These are phyloP conservation scores for Anisognathus igniventris DNA, from an alignment of 2,797 vertebrate genomes.

Conservation along the genomic window DNA sequence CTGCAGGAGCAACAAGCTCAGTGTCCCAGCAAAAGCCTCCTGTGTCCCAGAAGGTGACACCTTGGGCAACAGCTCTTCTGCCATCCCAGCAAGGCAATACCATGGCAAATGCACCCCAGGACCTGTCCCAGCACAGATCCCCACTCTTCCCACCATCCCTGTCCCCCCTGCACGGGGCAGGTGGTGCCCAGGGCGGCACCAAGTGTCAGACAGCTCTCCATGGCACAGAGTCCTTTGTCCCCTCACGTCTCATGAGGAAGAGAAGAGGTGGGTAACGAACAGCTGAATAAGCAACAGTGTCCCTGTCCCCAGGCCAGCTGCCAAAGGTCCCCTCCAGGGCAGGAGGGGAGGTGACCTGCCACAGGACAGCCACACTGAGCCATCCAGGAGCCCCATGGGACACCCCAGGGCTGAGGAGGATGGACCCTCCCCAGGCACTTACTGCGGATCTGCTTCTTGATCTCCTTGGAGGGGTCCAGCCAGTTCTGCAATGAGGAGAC, in stretches of 20 bases:
- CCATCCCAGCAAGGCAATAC: not conserved
- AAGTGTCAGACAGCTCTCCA: not conserved
- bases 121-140: not conserved
- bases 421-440: conserved; percentile 67
- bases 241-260: fast-evolving
- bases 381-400: fast-evolving
- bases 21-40: conserved; percentile 38
- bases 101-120: not conserved
- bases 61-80: not conserved
- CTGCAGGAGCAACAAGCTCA: not conserved
- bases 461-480: conserved; percentile 98
- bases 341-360: not conserved
- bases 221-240: not conserved
- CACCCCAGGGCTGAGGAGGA: not conserved
- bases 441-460: conserved; percentile 99
- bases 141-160: too few relatives aligned
- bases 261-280: not conserved
- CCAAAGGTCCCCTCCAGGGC: not conserved
- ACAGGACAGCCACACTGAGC: not conserved
- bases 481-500: conserved; percentile 87
- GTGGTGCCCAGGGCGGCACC: not conserved
- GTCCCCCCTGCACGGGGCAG: not conserved
- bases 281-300: not conserved
- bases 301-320: not conserved
- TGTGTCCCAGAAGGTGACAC: not conserved